Percentiles rank a stretch among this genome's conserved stretches.
These are phyloP conservation scores for Cataglyphis livida DNA, from an alignment of 2,888 invertebrate genomes.

Conservation along the genomic window DNA sequence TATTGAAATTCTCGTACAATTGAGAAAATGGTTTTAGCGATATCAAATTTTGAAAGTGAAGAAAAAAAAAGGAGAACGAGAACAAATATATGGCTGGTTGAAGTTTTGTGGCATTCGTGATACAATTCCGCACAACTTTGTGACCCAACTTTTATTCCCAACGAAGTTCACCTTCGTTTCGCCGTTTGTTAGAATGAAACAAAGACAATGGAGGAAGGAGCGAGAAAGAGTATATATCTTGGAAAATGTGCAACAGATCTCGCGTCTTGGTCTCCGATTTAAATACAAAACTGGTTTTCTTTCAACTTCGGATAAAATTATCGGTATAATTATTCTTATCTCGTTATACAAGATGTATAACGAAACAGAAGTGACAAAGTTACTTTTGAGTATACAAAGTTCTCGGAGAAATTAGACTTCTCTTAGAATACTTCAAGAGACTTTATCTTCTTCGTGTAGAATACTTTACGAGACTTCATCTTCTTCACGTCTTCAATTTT, in stretches of 20 bases:
- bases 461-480: background rate
- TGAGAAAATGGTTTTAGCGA: conserved; percentile 31
- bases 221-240: background rate
- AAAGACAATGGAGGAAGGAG: background rate
- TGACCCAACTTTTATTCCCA: conserved; percentile 56
- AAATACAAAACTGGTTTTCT: conserved; percentile 4
- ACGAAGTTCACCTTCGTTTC: conserved; percentile 48
- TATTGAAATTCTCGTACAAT: background rate
- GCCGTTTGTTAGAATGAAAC: conserved; percentile 30
- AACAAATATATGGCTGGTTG: conserved; percentile 26
- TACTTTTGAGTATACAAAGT: conserved; percentile 1
- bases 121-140: conserved; percentile 57
- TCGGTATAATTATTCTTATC: conserved; percentile 15
- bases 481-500: background rate
- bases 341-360: background rate
- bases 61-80: conserved; percentile 13
- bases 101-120: conserved; percentile 54
- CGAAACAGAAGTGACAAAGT: background rate
- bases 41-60: conserved; percentile 30
- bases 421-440: background rate
- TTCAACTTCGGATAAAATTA: background rate
- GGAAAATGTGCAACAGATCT: conserved; percentile 13
- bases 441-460: background rate
- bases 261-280: background rate
- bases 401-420: conserved; percentile 12